These are phyloP conservation scores for Dynastes hyllus DNA, from an alignment of 2,888 invertebrate genomes.

Conservation along the genomic window DNA sequence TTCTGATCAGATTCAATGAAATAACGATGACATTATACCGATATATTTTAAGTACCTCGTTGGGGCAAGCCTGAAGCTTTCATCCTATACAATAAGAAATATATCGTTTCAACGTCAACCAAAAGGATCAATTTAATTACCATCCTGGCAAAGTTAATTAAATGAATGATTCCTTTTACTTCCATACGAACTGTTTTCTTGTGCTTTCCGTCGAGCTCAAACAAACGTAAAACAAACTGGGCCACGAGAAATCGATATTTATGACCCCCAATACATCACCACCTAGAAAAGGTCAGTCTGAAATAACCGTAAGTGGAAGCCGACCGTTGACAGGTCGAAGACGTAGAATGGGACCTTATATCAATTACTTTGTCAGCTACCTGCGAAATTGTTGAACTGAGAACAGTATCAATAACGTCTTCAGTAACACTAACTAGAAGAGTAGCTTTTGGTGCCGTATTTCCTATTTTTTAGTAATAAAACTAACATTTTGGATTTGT, in stretches of 20 bases:
- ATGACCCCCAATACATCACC: constrained; percentile 37
- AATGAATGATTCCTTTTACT: constrained; percentile 10
- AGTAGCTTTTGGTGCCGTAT: no score
- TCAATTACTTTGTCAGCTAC: constrained; percentile 41
- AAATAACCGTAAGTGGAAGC: constrained; percentile 39
- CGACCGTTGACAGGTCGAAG: constrained; percentile 35
- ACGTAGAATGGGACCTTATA: constrained; percentile 41
- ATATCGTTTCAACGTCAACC: no score
- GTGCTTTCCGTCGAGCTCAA: constrained; percentile 27
- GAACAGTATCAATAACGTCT: neutral
- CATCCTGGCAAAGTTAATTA: no score
- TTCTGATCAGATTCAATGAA: no score
- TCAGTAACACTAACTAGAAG: neutral
- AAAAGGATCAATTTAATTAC: no score
- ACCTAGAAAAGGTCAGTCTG: constrained; percentile 42
- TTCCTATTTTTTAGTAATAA: no score
- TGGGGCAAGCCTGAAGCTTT: no score
- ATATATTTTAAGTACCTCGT: no score
- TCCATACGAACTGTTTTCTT: constrained; percentile 29
- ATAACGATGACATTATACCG: no score
- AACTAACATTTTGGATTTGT: no score
- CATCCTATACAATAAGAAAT: no score
- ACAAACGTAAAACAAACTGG: constrained; percentile 38
- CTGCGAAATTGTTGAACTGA: constrained; percentile 21
- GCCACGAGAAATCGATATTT: constrained; percentile 43